These are phyloP conservation scores for Ectemnius lituratus DNA, from an alignment of 2,888 invertebrate species.

Conservation along the genomic window DNA sequence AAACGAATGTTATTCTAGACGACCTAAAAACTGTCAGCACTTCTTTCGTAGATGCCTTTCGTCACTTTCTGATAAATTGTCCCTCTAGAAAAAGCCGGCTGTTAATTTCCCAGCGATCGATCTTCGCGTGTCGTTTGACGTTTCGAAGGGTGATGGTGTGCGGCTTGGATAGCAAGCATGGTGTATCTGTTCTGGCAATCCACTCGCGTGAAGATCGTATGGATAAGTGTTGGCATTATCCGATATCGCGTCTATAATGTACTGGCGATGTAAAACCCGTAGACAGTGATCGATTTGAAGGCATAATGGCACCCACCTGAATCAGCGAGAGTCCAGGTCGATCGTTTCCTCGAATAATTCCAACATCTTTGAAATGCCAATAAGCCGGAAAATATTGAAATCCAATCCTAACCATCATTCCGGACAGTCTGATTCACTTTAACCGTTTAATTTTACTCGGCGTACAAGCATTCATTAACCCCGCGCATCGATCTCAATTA, in stretches of 20 bases:
- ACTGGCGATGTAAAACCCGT: background rate
- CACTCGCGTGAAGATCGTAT: too few relatives aligned
- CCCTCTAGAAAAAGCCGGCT: slow-evolving; percentile 1
- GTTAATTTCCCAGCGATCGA: slow-evolving; percentile 7
- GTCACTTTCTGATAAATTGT: background rate
- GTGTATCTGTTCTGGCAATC: too few relatives aligned
- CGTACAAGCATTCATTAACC: background rate
- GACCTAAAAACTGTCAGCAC: background rate
- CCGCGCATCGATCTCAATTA: background rate
- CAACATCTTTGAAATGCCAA: slow-evolving; percentile 24
- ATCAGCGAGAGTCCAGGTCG: background rate
- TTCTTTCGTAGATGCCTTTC: background rate
- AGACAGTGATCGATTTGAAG: slow-evolving; percentile 17
- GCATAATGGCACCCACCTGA: slow-evolving; percentile 9
- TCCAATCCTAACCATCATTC: background rate
- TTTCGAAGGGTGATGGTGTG: too few relatives aligned
- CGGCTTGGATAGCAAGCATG: too few relatives aligned
- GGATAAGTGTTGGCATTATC: background rate
- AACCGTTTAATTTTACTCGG: background rate
- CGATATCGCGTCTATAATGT: too few relatives aligned
- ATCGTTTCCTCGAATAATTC: slow-evolving; percentile 9
- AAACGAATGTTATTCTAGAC: background rate
- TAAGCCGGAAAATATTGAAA: slow-evolving; percentile 7
- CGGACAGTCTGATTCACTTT: background rate
- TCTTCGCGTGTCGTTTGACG: background rate